A percentile compares a stretch with the other conserved stretches of the same genome.
Evolutionary conservation across 1,140 invertebrate genomes (phyloP).

Genomic region (Laupala kohalensis): DNA sequence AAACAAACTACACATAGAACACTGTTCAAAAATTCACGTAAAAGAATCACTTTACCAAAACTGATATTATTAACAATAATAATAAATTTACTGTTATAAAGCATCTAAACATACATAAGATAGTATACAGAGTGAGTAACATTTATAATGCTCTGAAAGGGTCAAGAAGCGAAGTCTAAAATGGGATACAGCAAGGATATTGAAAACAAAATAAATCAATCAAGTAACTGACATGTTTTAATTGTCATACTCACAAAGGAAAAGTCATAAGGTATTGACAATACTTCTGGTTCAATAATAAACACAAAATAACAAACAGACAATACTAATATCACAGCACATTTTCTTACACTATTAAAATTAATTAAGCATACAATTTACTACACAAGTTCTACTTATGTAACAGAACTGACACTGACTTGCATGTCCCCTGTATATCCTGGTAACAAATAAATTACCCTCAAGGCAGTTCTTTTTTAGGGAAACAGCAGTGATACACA

Average conservation of each 20-base stretch:
- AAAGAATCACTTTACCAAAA: no score
- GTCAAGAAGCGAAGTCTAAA: no score
- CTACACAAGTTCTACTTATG: neutral
- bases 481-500: neutral
- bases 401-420: neutral
- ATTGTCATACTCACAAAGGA: neutral
- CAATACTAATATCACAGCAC: constrained; percentile 15
- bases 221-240: neutral
- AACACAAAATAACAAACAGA: constrained; percentile 6
- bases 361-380: neutral
- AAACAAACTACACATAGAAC: no score
- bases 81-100: no score
- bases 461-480: neutral
- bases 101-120: no score
- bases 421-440: neutral
- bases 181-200: no score
- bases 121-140: no score
- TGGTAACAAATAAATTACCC: constrained; percentile 9
- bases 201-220: no score
- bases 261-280: neutral
- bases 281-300: constrained; percentile 2
- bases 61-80: no score
- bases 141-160: no score
- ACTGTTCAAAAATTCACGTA: no score
- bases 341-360: constrained; percentile 10